These are phyloP conservation scores for Drosophila borealis DNA, from an alignment of 2,888 invertebrate genomes.

Conservation along the genomic window DNA sequence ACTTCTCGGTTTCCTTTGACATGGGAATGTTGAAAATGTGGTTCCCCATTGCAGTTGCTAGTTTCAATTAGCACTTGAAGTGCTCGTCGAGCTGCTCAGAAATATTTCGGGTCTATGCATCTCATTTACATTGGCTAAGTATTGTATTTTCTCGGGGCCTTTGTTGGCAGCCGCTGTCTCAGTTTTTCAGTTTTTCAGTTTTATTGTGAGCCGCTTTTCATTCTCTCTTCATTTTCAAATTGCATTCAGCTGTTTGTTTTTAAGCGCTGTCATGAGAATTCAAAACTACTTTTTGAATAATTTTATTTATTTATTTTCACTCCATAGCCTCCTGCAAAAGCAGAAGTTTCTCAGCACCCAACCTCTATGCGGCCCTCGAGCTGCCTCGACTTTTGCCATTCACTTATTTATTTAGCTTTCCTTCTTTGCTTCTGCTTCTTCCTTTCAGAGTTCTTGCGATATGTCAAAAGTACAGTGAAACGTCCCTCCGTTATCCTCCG, in stretches of 20 bases:
- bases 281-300: slow-evolving; percentile 70
- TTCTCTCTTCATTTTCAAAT: slow-evolving; percentile 62
- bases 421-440: slow-evolving; percentile 39
- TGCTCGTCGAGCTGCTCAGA: slow-evolving; percentile 21
- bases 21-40: slow-evolving; percentile 51
- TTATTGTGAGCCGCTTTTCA: slow-evolving; percentile 46
- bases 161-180: slow-evolving; percentile 30
- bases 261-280: slow-evolving; percentile 71
- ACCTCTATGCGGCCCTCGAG: slow-evolving; percentile 5
- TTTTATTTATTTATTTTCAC: slow-evolving; percentile 73
- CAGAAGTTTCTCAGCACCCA: slow-evolving; percentile 34
- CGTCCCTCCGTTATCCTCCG: slow-evolving; percentile 1
- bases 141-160: slow-evolving; percentile 16
- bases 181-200: slow-evolving; percentile 15
- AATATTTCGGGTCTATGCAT: slow-evolving; percentile 59
- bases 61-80: slow-evolving; percentile 48
- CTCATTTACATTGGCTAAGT: slow-evolving; percentile 58
- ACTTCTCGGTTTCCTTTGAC: slow-evolving; percentile 43
- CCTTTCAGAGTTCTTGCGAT: slow-evolving; percentile 28
- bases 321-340: slow-evolving; percentile 46
- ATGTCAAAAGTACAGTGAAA: slow-evolving; percentile 51
- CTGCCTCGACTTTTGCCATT: slow-evolving; percentile 46
- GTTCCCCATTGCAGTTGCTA: slow-evolving; percentile 21
- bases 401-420: slow-evolving; percentile 70
- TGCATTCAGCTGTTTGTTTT: slow-evolving; percentile 72